Percentiles rank a stretch among this genome's conserved stretches.
phyloP scores from a whole-genome alignment of 2,888 invertebrate genomes.

The Caenorhabditis macrosperma region DNA sequence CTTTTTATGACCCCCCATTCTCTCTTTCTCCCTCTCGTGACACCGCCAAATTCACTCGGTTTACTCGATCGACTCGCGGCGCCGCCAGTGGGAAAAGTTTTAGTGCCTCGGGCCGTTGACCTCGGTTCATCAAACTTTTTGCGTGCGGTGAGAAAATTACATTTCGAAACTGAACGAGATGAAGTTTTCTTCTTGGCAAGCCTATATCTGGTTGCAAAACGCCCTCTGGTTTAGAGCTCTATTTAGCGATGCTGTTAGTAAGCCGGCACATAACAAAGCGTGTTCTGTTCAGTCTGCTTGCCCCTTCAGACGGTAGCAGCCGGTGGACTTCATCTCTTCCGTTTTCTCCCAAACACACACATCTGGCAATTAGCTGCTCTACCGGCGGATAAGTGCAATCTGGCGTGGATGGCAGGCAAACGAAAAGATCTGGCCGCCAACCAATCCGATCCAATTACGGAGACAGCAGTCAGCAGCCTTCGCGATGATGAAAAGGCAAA shows the following conservation, averaged over 20 bases:
- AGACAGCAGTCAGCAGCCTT: too few relatives aligned
- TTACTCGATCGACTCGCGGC: neutral
- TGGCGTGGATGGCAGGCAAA: neutral
- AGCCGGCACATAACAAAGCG: too few relatives aligned
- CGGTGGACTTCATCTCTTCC: neutral
- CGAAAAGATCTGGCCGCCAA: neutral
- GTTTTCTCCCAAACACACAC: neutral
- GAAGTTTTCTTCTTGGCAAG: too few relatives aligned
- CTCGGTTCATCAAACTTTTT: neutral
- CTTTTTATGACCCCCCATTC: slow-evolving; percentile 35
- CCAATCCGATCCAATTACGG: slow-evolving; percentile 5
- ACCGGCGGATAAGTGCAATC: too few relatives aligned
- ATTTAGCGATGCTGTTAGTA: too few relatives aligned
- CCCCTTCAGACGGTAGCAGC: too few relatives aligned
- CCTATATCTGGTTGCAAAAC: too few relatives aligned
- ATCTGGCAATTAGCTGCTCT: slow-evolving; percentile 22
- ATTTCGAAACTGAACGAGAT: neutral
- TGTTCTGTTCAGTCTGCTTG: too few relatives aligned
- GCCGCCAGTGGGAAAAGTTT: slow-evolving; percentile 2
- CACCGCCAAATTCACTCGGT: slow-evolving; percentile 43
- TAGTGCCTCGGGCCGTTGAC: neutral
- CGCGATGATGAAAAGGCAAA: neutral
- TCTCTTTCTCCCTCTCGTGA: slow-evolving; percentile 11
- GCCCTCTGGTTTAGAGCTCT: too few relatives aligned
- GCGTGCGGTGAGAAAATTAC: neutral